These are phyloP conservation scores for Drosophila ogumai DNA, from an alignment of 1,140 invertebrate species.

Conservation along the genomic window DNA sequence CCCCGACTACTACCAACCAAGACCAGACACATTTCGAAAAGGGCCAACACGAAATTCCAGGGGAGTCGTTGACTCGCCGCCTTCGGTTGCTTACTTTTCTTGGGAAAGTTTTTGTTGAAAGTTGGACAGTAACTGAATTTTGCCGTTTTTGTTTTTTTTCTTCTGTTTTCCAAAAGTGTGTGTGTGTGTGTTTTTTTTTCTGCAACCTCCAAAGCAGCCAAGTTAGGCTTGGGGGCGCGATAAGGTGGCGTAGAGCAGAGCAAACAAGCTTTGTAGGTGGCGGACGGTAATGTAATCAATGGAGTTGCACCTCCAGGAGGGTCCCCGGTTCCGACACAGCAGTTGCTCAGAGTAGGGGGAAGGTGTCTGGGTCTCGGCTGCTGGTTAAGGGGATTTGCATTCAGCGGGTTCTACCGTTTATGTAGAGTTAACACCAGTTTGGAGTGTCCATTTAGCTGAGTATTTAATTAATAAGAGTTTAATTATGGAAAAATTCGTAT, in stretches of 20 bases:
- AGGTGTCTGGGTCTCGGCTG: neutral
- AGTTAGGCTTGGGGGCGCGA: slow-evolving; percentile 27
- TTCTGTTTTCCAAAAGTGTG: slow-evolving; percentile 14
- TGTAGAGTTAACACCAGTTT: neutral
- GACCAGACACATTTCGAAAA: slow-evolving; percentile 80
- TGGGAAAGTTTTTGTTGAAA: slow-evolving; percentile 83
- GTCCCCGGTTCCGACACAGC: neutral
- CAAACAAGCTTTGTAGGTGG: slow-evolving; percentile 49
- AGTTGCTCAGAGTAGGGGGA: neutral
- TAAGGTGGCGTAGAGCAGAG: slow-evolving; percentile 47
- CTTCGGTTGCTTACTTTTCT: slow-evolving; percentile 76
- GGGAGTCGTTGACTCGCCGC: slow-evolving; percentile 76
- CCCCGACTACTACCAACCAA: slow-evolving; percentile 52
- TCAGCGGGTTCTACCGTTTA: neutral
- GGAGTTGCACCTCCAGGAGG: slow-evolving; percentile 27
- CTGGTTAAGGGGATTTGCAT: slow-evolving; percentile 8
- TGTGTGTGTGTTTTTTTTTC: slow-evolving; percentile 38
- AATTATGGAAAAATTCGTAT: neutral
- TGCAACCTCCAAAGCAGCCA: slow-evolving; percentile 49
- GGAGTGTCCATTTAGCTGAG: too few relatives aligned
- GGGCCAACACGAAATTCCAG: slow-evolving; percentile 82
- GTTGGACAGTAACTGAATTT: slow-evolving; percentile 64
- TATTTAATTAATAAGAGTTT: neutral
- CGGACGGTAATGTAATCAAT: slow-evolving; percentile 38
- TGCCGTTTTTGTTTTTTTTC: slow-evolving; percentile 43